These are phyloP conservation scores for Amblyopsis rosae DNA, from an alignment of 2,113 vertebrate species.

Conservation along the genomic window DNA sequence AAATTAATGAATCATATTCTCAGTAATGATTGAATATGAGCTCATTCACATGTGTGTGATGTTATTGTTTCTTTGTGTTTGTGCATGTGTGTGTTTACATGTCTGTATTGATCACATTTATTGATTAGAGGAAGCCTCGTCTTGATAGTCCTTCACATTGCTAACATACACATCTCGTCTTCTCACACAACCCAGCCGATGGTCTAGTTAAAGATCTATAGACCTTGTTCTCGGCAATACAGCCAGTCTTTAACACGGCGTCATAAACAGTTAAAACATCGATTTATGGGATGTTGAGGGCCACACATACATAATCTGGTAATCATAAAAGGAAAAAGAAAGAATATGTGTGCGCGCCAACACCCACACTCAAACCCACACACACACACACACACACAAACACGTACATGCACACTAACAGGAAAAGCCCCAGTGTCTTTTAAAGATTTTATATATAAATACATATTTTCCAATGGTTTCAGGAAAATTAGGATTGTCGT, in stretches of 20 bases:
- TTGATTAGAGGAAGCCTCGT: constrained; percentile 41
- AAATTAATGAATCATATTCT: no score
- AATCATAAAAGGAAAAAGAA: background rate
- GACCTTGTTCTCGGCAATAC: constrained; percentile 26
- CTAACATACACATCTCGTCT: constrained; percentile 45
- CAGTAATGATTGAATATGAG: background rate
- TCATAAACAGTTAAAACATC: constrained; percentile 20
- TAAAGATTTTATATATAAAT: background rate
- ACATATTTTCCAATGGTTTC: background rate
- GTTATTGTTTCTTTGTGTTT: constrained; percentile 10
- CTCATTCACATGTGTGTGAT: background rate
- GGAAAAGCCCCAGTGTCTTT: constrained; percentile 12
- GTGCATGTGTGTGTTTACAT: constrained; percentile 8
- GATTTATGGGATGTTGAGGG: constrained; percentile 29
- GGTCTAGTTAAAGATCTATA: constrained; percentile 18
- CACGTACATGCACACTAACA: background rate
- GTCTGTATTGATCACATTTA: constrained; percentile 29
- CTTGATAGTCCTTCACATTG: constrained; percentile 63
- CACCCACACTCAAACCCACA: background rate
- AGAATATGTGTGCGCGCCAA: no score
- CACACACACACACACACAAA: constrained; percentile 6
- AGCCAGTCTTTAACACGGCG: constrained; percentile 1
- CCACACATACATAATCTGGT: constrained; percentile 26
- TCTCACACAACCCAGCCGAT: constrained; percentile 49
- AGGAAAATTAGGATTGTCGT: constrained; percentile 44